These are phyloP conservation scores for Onchidella celtica DNA, from an alignment of 2,888 invertebrate species.

Conservation along the genomic window DNA sequence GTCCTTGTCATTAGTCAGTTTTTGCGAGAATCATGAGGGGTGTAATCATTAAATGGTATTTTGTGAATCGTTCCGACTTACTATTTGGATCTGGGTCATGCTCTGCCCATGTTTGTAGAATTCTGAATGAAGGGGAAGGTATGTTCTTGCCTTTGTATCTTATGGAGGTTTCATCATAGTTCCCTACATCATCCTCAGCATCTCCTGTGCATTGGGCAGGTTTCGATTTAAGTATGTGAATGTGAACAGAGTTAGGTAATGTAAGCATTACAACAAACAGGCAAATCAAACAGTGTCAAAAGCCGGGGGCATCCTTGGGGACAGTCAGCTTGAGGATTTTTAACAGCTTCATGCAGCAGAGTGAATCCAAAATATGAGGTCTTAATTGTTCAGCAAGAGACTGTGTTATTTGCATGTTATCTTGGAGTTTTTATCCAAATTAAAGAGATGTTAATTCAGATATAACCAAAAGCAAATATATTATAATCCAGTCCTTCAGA, in stretches of 20 bases:
- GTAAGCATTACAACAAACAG: background rate
- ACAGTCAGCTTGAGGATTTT: too few species aligned
- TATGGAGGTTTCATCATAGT: conserved; percentile 76
- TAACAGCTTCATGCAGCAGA: too few species aligned
- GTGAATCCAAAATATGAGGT: too few species aligned
- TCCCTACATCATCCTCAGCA: conserved; percentile 60
- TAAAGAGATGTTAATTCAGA: too few species aligned
- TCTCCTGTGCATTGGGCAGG: conserved; percentile 46
- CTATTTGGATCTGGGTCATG: conserved; percentile 55
- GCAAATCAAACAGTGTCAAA: background rate
- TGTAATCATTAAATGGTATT: too few species aligned
- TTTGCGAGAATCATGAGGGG: too few species aligned
- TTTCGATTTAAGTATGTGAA: conserved; percentile 1
- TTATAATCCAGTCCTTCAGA: too few species aligned
- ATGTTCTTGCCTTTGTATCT: conserved; percentile 81
- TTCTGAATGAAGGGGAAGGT: conserved; percentile 86
- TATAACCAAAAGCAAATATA: too few species aligned
- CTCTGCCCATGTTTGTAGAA: conserved; percentile 77
- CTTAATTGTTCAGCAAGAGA: too few species aligned
- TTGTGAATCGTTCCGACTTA: conserved; percentile 46
- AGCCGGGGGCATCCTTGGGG: background rate
- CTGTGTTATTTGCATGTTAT: too few species aligned
- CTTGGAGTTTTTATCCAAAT: too few species aligned
- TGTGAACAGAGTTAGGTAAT: background rate
- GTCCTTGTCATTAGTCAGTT: too few species aligned